Evolutionary conservation across 2,888 invertebrate species (phyloP).

Genomic region (Nemurella pictetii): DNA sequence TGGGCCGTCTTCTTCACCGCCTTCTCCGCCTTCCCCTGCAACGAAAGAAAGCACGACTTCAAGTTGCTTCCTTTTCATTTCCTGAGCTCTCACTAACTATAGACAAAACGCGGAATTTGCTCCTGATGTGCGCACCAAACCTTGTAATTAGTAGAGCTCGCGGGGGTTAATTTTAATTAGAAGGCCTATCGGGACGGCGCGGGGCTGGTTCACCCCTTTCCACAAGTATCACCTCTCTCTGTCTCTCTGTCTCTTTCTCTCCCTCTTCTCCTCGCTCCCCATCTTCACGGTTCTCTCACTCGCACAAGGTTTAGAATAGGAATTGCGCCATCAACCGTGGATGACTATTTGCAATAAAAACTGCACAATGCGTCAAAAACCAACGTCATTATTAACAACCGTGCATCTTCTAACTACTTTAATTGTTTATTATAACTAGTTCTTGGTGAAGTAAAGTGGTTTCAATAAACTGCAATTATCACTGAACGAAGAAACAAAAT

Average conservation of each 20-base stretch:
- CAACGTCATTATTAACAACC: not conserved
- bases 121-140: constrained; percentile 37
- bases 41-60: constrained; percentile 42
- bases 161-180: constrained; percentile 43
- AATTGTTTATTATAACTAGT: not conserved
- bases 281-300: not conserved
- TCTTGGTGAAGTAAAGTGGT: not conserved
- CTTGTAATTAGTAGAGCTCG: constrained; percentile 42
- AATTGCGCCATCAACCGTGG: not conserved
- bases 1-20: constrained; percentile 55
- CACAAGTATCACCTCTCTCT: constrained; percentile 18
- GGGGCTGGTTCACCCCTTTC: constrained; percentile 20
- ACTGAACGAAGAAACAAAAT: not conserved
- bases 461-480: not conserved
- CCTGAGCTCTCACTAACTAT: constrained; percentile 36
- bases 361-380: not conserved
- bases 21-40: constrained; percentile 60
- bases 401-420: not conserved
- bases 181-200: constrained; percentile 38
- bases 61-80: constrained; percentile 39
- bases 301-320: not conserved
- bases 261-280: not conserved
- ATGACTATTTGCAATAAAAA: not conserved
- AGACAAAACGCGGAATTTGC: constrained; percentile 29
- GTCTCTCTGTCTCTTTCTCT: not conserved